Evolutionary conservation across 2,113 vertebrate species (phyloP), one percentile per base, ranked within the genome.

Genomic region (Crotalus helleri): DNA sequence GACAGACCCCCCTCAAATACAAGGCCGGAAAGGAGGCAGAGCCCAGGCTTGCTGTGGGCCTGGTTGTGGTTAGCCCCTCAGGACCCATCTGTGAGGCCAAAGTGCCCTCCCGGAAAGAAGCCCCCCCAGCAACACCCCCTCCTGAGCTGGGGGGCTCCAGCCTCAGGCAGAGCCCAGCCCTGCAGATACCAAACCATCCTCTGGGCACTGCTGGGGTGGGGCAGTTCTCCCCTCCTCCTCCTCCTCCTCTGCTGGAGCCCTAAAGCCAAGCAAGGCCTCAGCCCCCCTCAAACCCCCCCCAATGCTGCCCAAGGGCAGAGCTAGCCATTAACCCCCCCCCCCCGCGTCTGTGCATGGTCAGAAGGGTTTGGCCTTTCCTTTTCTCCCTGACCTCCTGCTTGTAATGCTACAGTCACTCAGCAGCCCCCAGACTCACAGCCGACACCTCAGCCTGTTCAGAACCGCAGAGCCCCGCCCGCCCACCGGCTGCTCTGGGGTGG

Each of bases 221-320:
- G 19, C 1, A 3, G 0, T 1, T 3, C 44, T 3, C 4, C 49
- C 49, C 49, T 8, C 3, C 4, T 46, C 44, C 44, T 46, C 39
- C 5, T 44, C 57, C 39, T 61, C 33, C 13, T 46, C 44, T 85
- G 1, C 33, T 3, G 17, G 81, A 44, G 39, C 4, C 33, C 39
- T 44, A 46, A 85, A 44, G 33, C 6, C 74, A 21, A 39, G 17
- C 81, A 21, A 85, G 81, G 39, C n/a, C 19, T 59, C 58, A 26
- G 23, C 23, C 58, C 58, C 23, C 55, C 55, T 19, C 15, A 1
- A 49, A 1, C 33, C 55, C 19, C 23, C 23, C 59, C 3, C 59
- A 26, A 26, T 26, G 39, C 81, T 44, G 39, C 17, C 17, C 17
- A 46, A 46, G 39, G 39, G 1, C 81, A 23, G 33, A 21, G 39